Percentiles rank a stretch among this genome's conserved stretches.
phyloP scores from a whole-genome alignment of 92 coral and sea anemone species.

The Diadumene lineata region DNA sequence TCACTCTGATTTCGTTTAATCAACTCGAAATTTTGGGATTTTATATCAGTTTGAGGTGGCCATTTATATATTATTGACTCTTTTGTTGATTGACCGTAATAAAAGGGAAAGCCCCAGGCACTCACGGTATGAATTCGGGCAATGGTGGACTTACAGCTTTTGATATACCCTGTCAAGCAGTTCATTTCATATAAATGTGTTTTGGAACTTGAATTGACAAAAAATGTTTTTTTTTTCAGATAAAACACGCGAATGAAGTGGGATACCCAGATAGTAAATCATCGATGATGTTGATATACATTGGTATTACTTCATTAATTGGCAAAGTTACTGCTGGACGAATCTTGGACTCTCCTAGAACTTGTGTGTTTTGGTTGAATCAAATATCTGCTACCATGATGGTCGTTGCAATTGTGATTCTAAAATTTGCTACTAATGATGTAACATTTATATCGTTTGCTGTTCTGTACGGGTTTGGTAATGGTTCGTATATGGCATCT shows the following conservation, averaged over 20 bases:
- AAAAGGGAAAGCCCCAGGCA: too few species aligned
- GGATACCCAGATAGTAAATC: slow-evolving; percentile 51
- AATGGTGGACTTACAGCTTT: too few species aligned
- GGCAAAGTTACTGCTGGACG: slow-evolving; percentile 58
- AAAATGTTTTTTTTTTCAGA: slow-evolving; percentile 20
- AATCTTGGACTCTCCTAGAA: slow-evolving; percentile 40
- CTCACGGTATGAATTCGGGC: too few species aligned
- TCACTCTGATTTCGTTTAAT: too few species aligned
- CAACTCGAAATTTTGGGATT: too few species aligned
- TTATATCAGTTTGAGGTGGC: too few species aligned
- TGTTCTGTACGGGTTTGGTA: slow-evolving; percentile 40
- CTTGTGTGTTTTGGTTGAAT: slow-evolving; percentile 20
- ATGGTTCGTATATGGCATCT: slow-evolving; percentile 42
- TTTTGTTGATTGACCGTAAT: too few species aligned
- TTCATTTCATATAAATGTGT: not conserved
- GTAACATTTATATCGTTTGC: slow-evolving; percentile 36
- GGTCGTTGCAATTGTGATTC: slow-evolving; percentile 25
- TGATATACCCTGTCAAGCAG: not conserved
- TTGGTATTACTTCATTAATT: slow-evolving; percentile 61
- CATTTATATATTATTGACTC: too few species aligned
- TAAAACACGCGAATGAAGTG: slow-evolving; percentile 55
- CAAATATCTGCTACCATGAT: slow-evolving; percentile 32
- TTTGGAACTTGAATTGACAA: not conserved
- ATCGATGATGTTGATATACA: slow-evolving; percentile 60
- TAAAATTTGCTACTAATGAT: slow-evolving; percentile 21